Base-by-base conservation (phyloP, 2,888 invertebrate genomes). In the Aquatica leii region DNA sequence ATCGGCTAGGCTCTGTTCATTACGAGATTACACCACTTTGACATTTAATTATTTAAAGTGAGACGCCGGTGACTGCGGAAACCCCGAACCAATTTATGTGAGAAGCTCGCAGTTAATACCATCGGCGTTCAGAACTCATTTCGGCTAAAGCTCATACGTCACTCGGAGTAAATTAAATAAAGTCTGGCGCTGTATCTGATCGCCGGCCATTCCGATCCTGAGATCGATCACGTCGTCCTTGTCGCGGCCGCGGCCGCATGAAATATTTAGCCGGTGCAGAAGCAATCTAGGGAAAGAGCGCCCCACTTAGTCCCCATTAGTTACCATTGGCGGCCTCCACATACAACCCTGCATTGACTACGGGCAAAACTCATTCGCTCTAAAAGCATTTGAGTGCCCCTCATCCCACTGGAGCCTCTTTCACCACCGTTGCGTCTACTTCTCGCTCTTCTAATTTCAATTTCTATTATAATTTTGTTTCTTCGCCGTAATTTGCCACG, bases 31-130 rank as follows among this genome's bases (percentile, higher is more conserved):
- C 77, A 73, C 74, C 74, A 73, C 78, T 78, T 78, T 79, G 78
- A 80, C 79, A 76, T 79, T 78, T 79, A 78, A 79, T 80, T 79
- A 80, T 80, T 80, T 78, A 80, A 79, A 80, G 79, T 78, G 78
- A 78, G 74, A 76, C 75, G 71, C 69, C 71, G 73, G 72, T 69
- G 72, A 74, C 75, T 72, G 74, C 71, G 75, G 73, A 77, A 77
- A 76, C 74, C 77, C 76, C 74, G 76, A 78, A 76, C 77, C 79
- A 78, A 78, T 78, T 79, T 78, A 78, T 78, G 76, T 77, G 76
- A 76, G 75, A 73, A 70, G 72, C 69, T 69, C 66, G 69, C 72
- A 67, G 72, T 72, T 74, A 73, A 74, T 74, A 73, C 73, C 70
- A 65, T 62, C 69, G 66, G 62, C 73, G 74, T 74, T 73, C 73